phyloP scores from a whole-genome alignment of 2,888 invertebrate species.

The Lysandra bellargus region DNA sequence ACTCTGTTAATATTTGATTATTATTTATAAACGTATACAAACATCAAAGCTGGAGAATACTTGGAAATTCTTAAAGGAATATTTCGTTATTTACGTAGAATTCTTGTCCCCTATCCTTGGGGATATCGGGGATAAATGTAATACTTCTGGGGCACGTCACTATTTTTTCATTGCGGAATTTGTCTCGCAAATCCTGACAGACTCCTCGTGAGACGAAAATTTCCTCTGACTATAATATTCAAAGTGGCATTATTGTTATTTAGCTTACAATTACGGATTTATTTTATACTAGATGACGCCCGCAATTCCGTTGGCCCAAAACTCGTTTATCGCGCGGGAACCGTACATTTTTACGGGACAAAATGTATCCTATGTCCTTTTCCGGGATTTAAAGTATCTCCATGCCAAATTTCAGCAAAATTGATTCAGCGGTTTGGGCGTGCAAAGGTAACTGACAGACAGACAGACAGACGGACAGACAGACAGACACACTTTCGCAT shows the following conservation, averaged over 20 bases:
- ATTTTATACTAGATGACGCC: too few relatives aligned
- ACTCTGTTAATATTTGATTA: not conserved
- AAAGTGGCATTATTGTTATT: not conserved
- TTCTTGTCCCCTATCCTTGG: not conserved
- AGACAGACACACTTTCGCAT: too few relatives aligned
- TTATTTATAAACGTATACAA: not conserved
- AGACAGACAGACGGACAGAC: too few relatives aligned
- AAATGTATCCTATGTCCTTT: too few relatives aligned
- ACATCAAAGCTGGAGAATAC: not conserved
- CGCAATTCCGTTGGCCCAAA: too few relatives aligned
- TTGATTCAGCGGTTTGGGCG: too few relatives aligned
- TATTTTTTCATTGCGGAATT: not conserved
- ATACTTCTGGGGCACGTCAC: constrained; percentile 13
- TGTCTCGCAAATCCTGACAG: not conserved
- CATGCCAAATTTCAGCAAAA: too few relatives aligned
- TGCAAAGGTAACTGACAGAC: too few relatives aligned
- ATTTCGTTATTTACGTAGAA: not conserved
- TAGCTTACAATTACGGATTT: not conserved
- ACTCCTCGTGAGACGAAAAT: not conserved
- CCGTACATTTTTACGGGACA: too few relatives aligned
- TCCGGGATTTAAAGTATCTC: too few relatives aligned
- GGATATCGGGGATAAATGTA: not conserved
- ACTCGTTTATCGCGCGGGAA: too few relatives aligned
- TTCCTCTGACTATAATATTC: not conserved
- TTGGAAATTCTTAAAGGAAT: not conserved